Percentiles rank a stretch among this genome's conserved stretches.
These are phyloP conservation scores for Myanophis thanlyinensis DNA, from an alignment of 2,113 vertebrate species.

Conservation along the genomic window DNA sequence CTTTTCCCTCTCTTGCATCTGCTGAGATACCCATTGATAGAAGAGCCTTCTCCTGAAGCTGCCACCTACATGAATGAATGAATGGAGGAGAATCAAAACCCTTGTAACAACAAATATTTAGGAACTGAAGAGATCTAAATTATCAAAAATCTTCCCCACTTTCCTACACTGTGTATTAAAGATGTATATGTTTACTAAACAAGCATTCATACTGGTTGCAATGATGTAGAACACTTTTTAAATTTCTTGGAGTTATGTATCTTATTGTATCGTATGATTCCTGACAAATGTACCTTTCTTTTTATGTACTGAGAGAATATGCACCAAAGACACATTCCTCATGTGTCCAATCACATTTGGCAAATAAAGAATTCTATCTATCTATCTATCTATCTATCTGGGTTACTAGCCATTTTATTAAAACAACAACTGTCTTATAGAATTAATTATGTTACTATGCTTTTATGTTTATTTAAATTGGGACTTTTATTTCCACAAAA, in stretches of 20 bases:
- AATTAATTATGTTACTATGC: background rate
- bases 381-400: too few species aligned
- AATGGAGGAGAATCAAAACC: slow-evolving; percentile 33
- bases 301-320: too few species aligned
- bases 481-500: background rate
- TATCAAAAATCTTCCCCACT: background rate
- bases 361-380: too few species aligned
- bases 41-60: slow-evolving; percentile 82
- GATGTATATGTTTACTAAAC: background rate
- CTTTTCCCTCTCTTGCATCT: slow-evolving; percentile 90
- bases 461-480: background rate
- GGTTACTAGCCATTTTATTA: background rate
- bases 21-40: slow-evolving; percentile 87
- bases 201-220: background rate
- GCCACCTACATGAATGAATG: slow-evolving; percentile 74
- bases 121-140: background rate
- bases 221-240: background rate
- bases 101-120: slow-evolving; percentile 14
- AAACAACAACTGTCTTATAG: background rate
- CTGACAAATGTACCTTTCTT: too few species aligned
- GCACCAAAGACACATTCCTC: too few species aligned
- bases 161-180: background rate
- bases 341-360: too few species aligned
- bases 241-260: background rate
- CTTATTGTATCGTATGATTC: too few species aligned